Evolutionary conservation across 2,113 vertebrate genomes (phyloP), one percentile per base, ranked within the genome.

Genomic region (Oophaga pumilio): DNA sequence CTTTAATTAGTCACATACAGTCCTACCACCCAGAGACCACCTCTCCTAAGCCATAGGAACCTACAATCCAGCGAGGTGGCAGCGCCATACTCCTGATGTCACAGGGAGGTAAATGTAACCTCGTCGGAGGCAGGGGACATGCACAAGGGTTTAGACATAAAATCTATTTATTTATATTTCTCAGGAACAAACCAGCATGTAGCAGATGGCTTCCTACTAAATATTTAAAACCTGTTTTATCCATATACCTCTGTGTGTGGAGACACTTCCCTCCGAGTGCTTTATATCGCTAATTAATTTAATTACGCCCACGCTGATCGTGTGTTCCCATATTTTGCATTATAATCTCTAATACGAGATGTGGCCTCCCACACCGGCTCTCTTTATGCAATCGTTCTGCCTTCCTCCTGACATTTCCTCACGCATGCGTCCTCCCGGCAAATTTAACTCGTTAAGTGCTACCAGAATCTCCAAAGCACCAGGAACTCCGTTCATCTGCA

Each of bases 281-380:
- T 91, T 94, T 93, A 91, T 94, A 93, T 93, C 91, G 92, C 91
- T 94, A 94, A 95, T 95, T 94, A 94, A 94, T 94, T 92, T 93
- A 93, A 93, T 93, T 94, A 90, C 90, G 89, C 91, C 89, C 92
- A 89, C 88, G 89, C 76, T 90, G 90, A 89, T 90, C 89, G 81
- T 90, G 88, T 88, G 11, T 91, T 94, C 92, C 92, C 93, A 93
- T 92, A 85, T 95, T 94, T 94, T 93, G 90, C 91, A 66, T 93
- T 92, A 92, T 90, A 92, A 89, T 76, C 87, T 91, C 76, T 91
- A 89, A 92, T 89, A 89, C 80, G 90, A 90, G 86, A 88, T 89
- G 85, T 89, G 90, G 76, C 90, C 88, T 93, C 90, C 92, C 91
- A 91, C 86, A 88, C 84, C 90, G 92, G 90, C 91, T 88, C 93